Evolutionary conservation across 2,888 invertebrate species (phyloP).

Genomic region (Eugnorisma glareosa): DNA sequence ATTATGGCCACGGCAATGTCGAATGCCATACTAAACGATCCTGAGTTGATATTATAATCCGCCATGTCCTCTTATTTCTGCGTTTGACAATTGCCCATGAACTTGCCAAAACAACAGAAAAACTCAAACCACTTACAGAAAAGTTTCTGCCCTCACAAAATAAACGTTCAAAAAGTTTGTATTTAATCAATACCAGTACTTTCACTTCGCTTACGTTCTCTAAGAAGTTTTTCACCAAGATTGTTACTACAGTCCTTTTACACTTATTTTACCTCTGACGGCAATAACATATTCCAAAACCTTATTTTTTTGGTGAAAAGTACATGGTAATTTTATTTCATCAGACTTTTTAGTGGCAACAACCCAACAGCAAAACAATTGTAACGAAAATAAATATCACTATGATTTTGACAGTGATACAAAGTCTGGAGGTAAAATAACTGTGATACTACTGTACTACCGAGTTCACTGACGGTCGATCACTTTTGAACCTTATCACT

Average conservation of each 20-base stretch:
- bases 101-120: slow-evolving; percentile 1
- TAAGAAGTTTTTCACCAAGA: slow-evolving; percentile 41
- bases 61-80: slow-evolving; percentile 4
- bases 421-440: background rate
- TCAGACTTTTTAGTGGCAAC: background rate
- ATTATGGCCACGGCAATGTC: background rate
- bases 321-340: background rate
- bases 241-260: slow-evolving; percentile 5
- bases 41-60: background rate
- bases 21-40: background rate
- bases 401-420: background rate
- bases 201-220: slow-evolving; percentile 23
- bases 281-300: background rate
- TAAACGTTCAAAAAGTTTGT: slow-evolving; percentile 39
- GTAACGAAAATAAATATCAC: background rate
- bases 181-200: slow-evolving; percentile 54
- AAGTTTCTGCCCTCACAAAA: slow-evolving; percentile 31
- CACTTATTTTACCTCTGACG: background rate
- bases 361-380: background rate
- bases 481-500: too few relatives aligned
- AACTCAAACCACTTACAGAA: slow-evolving; percentile 26
- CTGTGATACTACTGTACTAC: background rate
- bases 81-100: slow-evolving; percentile 25
- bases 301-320: background rate
- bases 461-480: too few relatives aligned